A percentile compares a stretch with the other conserved stretches of the same genome.
phyloP scores from a whole-genome alignment of 2,888 invertebrate genomes.

The Catocala sponsa region DNA sequence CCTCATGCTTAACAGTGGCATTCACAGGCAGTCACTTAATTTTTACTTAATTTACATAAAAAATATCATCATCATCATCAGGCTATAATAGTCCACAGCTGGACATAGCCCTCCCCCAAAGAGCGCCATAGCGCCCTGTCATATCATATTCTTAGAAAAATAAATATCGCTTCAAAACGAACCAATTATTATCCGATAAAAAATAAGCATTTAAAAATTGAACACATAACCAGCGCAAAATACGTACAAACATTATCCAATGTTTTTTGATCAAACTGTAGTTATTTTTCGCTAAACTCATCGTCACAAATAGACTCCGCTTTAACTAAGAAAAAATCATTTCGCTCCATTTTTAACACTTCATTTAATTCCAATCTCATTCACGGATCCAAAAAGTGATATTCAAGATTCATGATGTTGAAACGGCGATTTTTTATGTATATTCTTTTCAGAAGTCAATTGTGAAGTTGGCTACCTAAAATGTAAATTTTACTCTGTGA shows the following conservation, averaged over 20 bases:
- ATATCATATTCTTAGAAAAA: too few species aligned
- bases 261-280: constrained; percentile 13
- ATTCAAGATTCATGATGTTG: constrained; percentile 35
- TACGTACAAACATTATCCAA: background rate
- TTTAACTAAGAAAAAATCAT: constrained; percentile 25
- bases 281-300: constrained; percentile 10
- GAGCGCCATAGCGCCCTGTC: too few species aligned
- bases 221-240: background rate
- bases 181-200: too few species aligned
- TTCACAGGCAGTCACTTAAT: too few species aligned
- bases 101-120: too few species aligned
- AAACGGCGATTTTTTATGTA: constrained; percentile 23
- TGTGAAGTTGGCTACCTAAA: constrained; percentile 24
- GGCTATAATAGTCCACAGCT: too few species aligned
- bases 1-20: too few species aligned
- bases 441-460: constrained; percentile 17
- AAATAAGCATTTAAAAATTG: background rate
- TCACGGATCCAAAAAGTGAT: constrained; percentile 32
- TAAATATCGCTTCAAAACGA: too few species aligned
- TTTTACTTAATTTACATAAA: too few species aligned
- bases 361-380: constrained; percentile 47
- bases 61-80: too few species aligned
- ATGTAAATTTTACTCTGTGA: constrained; percentile 47
- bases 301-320: constrained; percentile 25
- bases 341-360: constrained; percentile 32